Base-by-base conservation (phyloP, 2,888 invertebrate species). In the Agrypnus murinus region DNA sequence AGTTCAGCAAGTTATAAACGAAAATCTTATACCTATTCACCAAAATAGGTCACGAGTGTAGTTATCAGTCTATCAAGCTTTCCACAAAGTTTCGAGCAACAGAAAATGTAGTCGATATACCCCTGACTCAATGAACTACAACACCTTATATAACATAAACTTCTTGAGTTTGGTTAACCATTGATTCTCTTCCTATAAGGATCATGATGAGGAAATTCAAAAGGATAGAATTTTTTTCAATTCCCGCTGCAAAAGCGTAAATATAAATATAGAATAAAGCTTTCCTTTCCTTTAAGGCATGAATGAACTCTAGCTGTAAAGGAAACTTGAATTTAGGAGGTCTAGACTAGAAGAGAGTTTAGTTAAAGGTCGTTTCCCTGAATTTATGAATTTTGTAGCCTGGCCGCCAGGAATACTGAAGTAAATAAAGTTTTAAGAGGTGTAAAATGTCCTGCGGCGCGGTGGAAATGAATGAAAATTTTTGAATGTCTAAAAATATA, bases 61-160 rank as follows among this genome's bases (percentile, higher is more conserved):
- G 19, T 46, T 46, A 46, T 46, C 46, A 46, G 46, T 46, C 46
- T 46, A 10, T 46, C 10, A 19, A 19, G 46, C 19, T 46, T 45
- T 19, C 10, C 19, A 17, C 8, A 46, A n/a, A 46, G 46, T 46
- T 46, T 46, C 17, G 10, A 46, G 1, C 46, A 2, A 9, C 9
- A 46, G 46, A 17, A 46, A 46, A 17, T 46, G 46, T 17, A 17
- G 43, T 43, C 7, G 43, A 14, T 43, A 43, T 43, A 43, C 43
- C 46, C 46, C 5, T 10, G 10, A 19, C 19, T 46, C 19, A 46
- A 46, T 46, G 19, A 46, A 3, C 46, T 19, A 46, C 43, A 43
- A 15, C 15, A 43, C 43, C 43, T 43, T 15, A 43, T 43, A 43
- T 6, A 15, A 12, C 3, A 15, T 14, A 43, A 43, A 43, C 43